Evolutionary conservation across 2,797 vertebrate genomes (phyloP).

Genomic region (Geotrypetes seraphini): DNA sequence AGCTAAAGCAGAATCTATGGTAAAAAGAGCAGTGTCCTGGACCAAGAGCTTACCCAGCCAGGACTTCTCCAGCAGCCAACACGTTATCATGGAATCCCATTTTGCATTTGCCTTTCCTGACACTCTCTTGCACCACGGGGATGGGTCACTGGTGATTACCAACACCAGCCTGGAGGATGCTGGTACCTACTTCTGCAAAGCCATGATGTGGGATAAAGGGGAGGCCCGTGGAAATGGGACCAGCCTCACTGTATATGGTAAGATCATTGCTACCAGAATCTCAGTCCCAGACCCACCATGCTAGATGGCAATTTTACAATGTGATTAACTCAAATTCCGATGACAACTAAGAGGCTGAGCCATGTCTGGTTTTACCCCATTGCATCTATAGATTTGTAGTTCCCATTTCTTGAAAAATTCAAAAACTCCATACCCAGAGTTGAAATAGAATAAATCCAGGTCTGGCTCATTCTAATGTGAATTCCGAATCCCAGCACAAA

Average conservation of each 20-base stretch:
- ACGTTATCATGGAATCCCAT: background rate
- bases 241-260: conserved; percentile 1
- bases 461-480: no score
- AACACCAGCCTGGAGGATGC: conserved; percentile 2
- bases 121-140: background rate
- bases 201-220: background rate
- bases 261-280: no score
- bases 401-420: no score
- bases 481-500: no score
- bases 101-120: background rate
- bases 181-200: conserved; percentile 5
- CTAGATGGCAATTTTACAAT: no score
- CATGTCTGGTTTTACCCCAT: no score
- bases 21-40: conserved; percentile 2
- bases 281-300: no score
- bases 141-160: conserved; percentile 1
- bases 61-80: background rate
- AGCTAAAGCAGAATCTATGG: background rate
- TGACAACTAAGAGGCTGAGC: no score
- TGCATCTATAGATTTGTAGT: no score
- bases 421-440: no score
- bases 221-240: background rate
- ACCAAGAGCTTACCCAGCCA: background rate
- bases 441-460: no score
- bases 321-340: no score